phyloP scores from a whole-genome alignment of 1,140 invertebrate species.

The Ips nitidus region DNA sequence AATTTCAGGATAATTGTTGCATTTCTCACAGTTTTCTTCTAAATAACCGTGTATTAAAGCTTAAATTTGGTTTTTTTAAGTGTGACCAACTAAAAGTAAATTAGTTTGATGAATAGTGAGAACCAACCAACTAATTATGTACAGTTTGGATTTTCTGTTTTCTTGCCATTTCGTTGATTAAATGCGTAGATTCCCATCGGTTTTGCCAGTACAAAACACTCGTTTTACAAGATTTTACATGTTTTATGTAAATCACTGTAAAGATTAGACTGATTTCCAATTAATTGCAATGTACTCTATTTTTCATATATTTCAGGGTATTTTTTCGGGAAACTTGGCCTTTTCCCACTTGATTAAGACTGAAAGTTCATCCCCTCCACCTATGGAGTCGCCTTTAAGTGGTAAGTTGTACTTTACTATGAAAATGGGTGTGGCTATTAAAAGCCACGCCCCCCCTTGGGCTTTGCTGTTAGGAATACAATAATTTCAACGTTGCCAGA shows the following conservation, averaged over 20 bases:
- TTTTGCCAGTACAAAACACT: conserved; percentile 23
- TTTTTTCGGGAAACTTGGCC: conserved; percentile 46
- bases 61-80: conserved; percentile 1
- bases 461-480: no score
- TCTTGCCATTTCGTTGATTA: neutral
- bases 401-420: conserved; percentile 43
- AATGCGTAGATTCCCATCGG: conserved; percentile 14
- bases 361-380: conserved; percentile 48
- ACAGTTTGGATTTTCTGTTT: neutral
- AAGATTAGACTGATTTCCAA: conserved; percentile 17
- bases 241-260: conserved; percentile 11
- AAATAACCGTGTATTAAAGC: neutral
- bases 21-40: neutral
- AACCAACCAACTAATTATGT: neutral
- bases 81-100: neutral
- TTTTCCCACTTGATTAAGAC: conserved; percentile 46
- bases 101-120: neutral
- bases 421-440: neutral
- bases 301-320: conserved; percentile 44
- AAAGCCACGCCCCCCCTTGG: no score
- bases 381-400: conserved; percentile 47
- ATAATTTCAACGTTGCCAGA: no score
- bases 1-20: neutral
- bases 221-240: conserved; percentile 26
- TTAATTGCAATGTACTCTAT: neutral